These are phyloP conservation scores for Brachirus orientalis DNA, from an alignment of 2,113 vertebrate genomes.

Conservation along the genomic window DNA sequence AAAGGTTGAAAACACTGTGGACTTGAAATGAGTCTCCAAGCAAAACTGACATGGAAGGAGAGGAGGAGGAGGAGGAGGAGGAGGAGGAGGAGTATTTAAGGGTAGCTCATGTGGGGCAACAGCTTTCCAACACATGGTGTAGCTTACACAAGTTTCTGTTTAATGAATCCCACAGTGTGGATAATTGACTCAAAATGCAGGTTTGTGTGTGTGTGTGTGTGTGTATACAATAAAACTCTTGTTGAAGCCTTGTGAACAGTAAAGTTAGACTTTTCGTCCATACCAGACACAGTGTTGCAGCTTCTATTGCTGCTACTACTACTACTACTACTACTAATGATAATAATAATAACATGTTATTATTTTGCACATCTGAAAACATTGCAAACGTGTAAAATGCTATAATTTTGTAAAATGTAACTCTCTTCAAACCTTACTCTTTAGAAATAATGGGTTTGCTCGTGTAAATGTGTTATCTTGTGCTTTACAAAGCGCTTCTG, in stretches of 20 bases:
- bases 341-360: too few species aligned
- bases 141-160: constrained; percentile 1
- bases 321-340: too few species aligned
- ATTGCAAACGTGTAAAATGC: too few species aligned
- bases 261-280: too few species aligned
- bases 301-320: too few species aligned
- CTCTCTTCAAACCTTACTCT: too few species aligned
- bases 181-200: background rate
- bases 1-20: too few species aligned
- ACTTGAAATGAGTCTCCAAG: background rate
- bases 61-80: background rate
- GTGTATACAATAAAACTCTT: background rate
- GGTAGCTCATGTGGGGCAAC: background rate
- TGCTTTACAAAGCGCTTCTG: too few species aligned
- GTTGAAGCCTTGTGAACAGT: background rate
- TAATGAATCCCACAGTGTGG: constrained; percentile 10
- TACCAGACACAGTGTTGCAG: too few species aligned
- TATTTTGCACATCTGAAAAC: too few species aligned
- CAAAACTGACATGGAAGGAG: background rate
- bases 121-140: constrained; percentile 13
- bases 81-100: background rate
- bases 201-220: background rate
- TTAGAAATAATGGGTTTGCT: too few species aligned
- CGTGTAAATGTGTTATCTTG: background rate
- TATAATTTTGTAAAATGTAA: too few species aligned